Conservation (phyloP, 2,113 vertebrate species). For the Elachura formosa region DNA sequence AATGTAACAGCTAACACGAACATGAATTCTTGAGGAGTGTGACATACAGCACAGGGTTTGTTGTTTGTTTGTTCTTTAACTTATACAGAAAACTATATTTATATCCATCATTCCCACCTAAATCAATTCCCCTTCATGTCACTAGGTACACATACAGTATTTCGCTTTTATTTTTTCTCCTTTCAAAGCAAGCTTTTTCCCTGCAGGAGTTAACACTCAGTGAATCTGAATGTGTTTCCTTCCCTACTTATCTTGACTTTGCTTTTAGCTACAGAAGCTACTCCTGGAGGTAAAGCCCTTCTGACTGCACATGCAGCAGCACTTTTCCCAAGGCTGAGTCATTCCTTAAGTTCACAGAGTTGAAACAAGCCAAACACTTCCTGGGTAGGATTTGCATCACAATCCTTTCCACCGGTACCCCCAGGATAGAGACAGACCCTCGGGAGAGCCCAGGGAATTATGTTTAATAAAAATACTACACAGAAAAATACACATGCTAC, state of each 20-base stretch:
- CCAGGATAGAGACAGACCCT: background rate
- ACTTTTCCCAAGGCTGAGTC: background rate
- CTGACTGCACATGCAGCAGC: background rate
- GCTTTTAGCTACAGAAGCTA: background rate
- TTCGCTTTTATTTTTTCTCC: background rate
- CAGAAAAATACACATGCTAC: background rate
- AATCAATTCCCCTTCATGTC: background rate
- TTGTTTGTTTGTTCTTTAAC: background rate
- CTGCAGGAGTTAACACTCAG: background rate
- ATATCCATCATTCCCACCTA: background rate
- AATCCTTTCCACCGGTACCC: background rate
- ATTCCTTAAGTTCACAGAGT: background rate
- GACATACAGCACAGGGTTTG: background rate
- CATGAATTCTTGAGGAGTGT: rapidly evolving
- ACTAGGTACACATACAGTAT: background rate
- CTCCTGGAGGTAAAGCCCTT: background rate
- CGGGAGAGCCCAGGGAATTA: background rate
- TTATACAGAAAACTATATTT: background rate
- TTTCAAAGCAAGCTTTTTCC: background rate
- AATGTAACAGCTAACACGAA: background rate
- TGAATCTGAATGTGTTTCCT: background rate
- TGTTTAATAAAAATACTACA: background rate
- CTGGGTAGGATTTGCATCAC: background rate
- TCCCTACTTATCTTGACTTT: background rate
- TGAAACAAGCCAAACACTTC: background rate